Evolutionary conservation across 2,888 invertebrate species (phyloP), one percentile per base, ranked within the genome.

Genomic region (Netelia inedita): DNA sequence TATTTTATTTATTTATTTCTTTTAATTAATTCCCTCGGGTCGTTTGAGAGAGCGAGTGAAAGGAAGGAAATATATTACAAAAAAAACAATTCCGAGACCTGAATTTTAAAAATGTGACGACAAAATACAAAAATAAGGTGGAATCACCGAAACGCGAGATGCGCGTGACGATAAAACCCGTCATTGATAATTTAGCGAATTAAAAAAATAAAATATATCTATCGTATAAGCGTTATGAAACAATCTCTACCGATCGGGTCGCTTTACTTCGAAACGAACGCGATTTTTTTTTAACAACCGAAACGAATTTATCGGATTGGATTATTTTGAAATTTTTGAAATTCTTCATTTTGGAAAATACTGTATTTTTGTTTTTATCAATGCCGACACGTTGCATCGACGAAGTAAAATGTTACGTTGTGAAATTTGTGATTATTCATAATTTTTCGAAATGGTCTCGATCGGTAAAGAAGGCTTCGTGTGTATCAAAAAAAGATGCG

Each of bases 91-190:
- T 59, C 61, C 61, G 66, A 66, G 66, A 66, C 57, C 72, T 72
- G 75, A 81, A 53, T 55, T 35, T 35, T 63, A 53, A 78, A 75
- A 53, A 75, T 71, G 23, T 71, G 50, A 57, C 61, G 28, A 65
- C 59, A 76, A 66, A 71, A 9, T 61, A 21, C 55, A 69, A 68
- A 79, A 69, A 50, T n/a, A 21, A 8, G 23, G n/a, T 61, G 35
- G 14, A 35, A 53, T 35, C 41, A 46, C 63, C 50, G 65, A 61
- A n/a, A 41, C 11, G 61, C 16, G 46, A 28, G 19, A 19, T 43
- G 11, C n/a, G 1, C 10, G 61, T 63, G 79, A 71, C 43, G 23
- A 46, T 57, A 1, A 16, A n/a, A 35, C 5, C 35, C n/a, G 71
- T 79, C 61, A 79, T 71, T 71, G 79, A 79, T 79, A 63, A 63